Base-by-base conservation (phyloP, 2,113 vertebrate genomes). In the Patagioenas fasciata region DNA sequence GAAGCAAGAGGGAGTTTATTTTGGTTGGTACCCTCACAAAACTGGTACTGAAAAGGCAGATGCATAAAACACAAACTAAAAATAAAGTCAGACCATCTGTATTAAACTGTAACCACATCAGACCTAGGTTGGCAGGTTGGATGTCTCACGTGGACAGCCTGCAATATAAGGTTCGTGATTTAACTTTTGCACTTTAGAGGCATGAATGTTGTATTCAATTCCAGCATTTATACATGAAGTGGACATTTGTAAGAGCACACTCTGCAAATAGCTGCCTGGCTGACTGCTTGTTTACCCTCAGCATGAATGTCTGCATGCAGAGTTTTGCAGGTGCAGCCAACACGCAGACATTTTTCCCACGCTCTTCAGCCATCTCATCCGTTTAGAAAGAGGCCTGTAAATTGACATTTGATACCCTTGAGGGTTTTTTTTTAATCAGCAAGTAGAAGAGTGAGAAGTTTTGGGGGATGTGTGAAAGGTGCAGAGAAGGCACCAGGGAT, bases 251-350 rank as follows among this genome's bases (percentile, higher is more conserved):
- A 17, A 77, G 71, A 14, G 74, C 19, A 9, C 24, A 2, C 12
- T 36, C 78, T 92, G 91, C 64, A 88, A 32, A 78, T 58, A 95
- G 82, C 91, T 93, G 69, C 61, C 9, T 64, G 69, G 47, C 92
- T 90, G 71, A 26, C 66, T 66, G 11, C 75, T 77, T 85, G 83
- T 91, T 93, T 86, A 67, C 56, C 65, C 88, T 91, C 89, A 81
- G 86, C 64, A n/a, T 28, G 69, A 86, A 36, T 1, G 51, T 78
- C 77, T 96, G 80, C 80, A 29, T 62, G 79, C 72, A 50, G 79
- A 82, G 42, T n/a, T 64, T n/a, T 88, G 92, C 94, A 96, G 93
- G 95, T 95, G 91, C 91, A 91, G 89, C 71, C 88, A 81, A 4
- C 26, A 18, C 11, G 5, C 60, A n/a, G 12, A 44, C 23, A 19